Evolutionary conservation across 2,113 vertebrate genomes (phyloP), one percentile per base, ranked within the genome.

Genomic region (Daboia siamensis): DNA sequence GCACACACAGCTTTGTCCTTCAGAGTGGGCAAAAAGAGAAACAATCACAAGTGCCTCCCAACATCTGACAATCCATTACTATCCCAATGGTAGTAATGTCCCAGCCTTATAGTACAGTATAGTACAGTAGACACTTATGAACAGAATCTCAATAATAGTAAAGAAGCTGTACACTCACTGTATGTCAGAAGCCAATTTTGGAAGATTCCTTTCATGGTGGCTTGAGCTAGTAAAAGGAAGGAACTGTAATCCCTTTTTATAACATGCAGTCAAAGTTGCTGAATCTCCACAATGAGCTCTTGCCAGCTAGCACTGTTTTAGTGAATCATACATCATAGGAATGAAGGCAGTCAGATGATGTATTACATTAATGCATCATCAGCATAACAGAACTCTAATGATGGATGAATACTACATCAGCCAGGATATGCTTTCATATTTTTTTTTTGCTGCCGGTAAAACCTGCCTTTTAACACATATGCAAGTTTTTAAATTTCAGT

Each of bases 281-380:
- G 95, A 95, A 90, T 95, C 92, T 95, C 94, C 87, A 94, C 93
- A 96, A 94, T 33, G 3, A 94, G 55, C 84, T 95, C 84, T 95
- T 91, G 95, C 94, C 93, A 96, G 89, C 90, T 90, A 92, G 48
- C 69, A 96, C 88, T 93, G 69, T 91, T 89, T 92, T 94, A 90
- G 29, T 52, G 95, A 92, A 92, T 90, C 96, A 97, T 97, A 92
- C 26, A 97, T 98, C 96, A 97, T 13, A 59, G 29, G 20, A 95
- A 93, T 91, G 80, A 95, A 93, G 94, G 92, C 92, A 91, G 95
- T 96, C 96, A 96, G 94, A 96, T 97, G 96, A 98, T 97, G 94
- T 96, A 97, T 97, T 96, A 94, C 93, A 94, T 94, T 95, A 95
- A 97, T 97, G 95, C 86, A 97, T 97, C 96, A 97, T 90, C 46